A percentile compares a stretch with the other conserved stretches of the same genome.
Conservation (phyloP, 2,797 vertebrate species). For the Malacoraja senta region DNA sequence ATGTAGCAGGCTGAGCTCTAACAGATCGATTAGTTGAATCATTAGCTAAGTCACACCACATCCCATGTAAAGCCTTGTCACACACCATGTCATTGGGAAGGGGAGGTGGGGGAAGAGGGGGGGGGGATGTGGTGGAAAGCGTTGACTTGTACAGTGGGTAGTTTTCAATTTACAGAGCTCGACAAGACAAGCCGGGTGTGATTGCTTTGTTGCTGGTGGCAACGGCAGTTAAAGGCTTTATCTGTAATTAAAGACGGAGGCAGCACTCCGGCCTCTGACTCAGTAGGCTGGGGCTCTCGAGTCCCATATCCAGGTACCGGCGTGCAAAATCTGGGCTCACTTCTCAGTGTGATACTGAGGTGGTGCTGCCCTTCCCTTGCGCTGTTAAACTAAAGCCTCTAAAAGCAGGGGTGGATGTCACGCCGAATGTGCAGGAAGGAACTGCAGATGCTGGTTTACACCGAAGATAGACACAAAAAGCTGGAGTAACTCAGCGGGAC, state of each 20-base stretch:
- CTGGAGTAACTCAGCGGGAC: too few relatives aligned
- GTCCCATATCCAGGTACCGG: background rate
- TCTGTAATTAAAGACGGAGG: background rate
- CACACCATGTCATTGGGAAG: background rate
- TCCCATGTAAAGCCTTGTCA: background rate
- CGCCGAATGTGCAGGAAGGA: too few relatives aligned
- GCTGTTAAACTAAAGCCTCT: too few relatives aligned
- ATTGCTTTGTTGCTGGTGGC: background rate
- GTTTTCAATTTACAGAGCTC: background rate
- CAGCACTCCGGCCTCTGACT: background rate
- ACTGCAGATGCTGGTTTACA: too few relatives aligned
- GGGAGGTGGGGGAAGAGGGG: background rate
- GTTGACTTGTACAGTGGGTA: background rate
- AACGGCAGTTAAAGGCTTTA: background rate
- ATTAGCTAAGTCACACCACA: slow-evolving; percentile 15
- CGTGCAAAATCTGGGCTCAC: background rate
- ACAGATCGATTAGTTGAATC: slow-evolving; percentile 32
- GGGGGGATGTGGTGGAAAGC: background rate
- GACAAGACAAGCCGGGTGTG: too few relatives aligned
- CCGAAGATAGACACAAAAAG: too few relatives aligned
- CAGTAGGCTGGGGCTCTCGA: background rate
- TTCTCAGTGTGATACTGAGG: background rate
- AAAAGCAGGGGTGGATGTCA: too few relatives aligned
- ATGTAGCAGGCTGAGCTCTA: slow-evolving; percentile 3
- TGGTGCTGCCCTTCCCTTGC: background rate